Conservation (phyloP, 2,113 vertebrate species). For the Scomber scombrus region DNA sequence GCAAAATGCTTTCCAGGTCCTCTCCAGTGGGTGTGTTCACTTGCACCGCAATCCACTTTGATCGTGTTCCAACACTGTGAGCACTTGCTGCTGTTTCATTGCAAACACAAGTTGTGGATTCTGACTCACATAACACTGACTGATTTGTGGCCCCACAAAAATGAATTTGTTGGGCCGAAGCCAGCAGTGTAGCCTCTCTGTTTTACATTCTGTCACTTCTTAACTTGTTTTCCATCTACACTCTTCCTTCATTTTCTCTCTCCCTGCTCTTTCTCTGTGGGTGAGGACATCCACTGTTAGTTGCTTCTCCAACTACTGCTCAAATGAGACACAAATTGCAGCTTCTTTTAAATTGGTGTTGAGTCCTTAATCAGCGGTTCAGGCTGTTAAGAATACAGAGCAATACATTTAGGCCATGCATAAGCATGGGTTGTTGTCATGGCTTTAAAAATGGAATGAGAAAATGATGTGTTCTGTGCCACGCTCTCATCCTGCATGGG, state of each 20-base stretch:
- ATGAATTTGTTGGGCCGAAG: conserved; percentile 70
- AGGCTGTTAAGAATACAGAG: neutral
- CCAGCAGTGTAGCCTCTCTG: conserved; percentile 70
- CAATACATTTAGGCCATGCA: neutral
- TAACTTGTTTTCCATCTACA: conserved; percentile 50
- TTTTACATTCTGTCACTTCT: conserved; percentile 61
- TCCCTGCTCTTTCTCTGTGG: conserved; percentile 28
- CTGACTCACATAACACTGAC: conserved; percentile 64
- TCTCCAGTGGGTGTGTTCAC: conserved; percentile 26
- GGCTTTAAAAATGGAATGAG: conserved; percentile 46
- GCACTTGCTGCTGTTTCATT: conserved; percentile 52
- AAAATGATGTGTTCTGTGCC: conserved; percentile 46
- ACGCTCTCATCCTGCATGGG: conserved; percentile 40
- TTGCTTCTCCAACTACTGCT: neutral
- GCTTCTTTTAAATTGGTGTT: neutral
- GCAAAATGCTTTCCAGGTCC: conserved; percentile 35
- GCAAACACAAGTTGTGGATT: conserved; percentile 59
- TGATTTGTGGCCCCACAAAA: conserved; percentile 75
- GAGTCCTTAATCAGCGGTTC: neutral
- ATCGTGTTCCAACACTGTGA: conserved; percentile 54
- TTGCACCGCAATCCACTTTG: conserved; percentile 58
- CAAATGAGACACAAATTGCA: neutral
- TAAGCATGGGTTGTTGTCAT: neutral
- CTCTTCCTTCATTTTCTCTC: conserved; percentile 38
- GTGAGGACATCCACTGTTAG: conserved; percentile 44